These are phyloP conservation scores for Sapayoa aenigma DNA, from an alignment of 2,113 vertebrate species.

Conservation along the genomic window DNA sequence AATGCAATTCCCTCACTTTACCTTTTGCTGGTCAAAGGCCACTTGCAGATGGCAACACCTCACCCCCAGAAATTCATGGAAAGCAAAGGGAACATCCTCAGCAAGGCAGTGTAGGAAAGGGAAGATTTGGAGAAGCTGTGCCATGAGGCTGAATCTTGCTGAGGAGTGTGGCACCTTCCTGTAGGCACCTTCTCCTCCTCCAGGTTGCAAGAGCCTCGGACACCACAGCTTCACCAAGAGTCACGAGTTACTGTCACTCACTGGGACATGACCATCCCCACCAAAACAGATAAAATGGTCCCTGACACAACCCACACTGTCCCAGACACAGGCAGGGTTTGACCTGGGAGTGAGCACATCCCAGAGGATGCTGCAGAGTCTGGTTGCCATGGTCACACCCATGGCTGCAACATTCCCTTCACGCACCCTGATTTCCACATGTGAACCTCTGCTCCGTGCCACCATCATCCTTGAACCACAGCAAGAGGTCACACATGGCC, in stretches of 20 bases:
- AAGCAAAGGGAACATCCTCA: background rate
- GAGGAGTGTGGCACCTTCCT: background rate
- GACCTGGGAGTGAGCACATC: background rate
- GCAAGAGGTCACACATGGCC: background rate
- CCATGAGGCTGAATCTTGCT: background rate
- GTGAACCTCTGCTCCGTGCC: background rate
- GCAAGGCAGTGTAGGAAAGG: background rate
- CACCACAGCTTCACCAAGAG: background rate
- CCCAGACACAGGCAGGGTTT: background rate
- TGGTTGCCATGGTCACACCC: background rate
- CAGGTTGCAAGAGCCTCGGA: background rate
- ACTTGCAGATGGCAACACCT: background rate
- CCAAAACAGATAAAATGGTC: background rate
- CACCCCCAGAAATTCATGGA: background rate
- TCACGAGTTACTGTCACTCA: background rate
- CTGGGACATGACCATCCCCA: too few species aligned
- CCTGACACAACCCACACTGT: background rate
- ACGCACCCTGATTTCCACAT: fast-evolving
- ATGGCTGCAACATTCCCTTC: background rate
- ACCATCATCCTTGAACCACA: background rate
- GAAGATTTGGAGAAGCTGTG: background rate
- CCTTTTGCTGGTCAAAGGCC: background rate
- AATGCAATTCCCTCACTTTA: background rate
- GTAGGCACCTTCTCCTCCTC: background rate
- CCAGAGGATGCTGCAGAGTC: background rate